These are phyloP conservation scores for Embiotoca jacksoni DNA, from an alignment of 2,113 vertebrate genomes.

Conservation along the genomic window DNA sequence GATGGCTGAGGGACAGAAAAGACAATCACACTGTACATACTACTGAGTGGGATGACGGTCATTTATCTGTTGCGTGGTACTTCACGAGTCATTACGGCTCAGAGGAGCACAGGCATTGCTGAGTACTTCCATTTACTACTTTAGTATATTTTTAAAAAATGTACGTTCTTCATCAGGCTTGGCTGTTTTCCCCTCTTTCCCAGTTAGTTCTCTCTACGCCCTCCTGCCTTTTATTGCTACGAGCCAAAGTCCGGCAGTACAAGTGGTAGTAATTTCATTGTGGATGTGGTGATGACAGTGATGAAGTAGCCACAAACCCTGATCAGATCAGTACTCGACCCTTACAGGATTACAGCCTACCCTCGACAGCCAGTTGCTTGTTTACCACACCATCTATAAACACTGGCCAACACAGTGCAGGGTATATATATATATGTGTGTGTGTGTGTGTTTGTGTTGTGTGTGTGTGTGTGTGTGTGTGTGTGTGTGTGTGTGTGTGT, in stretches of 20 bases:
- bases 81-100: slow-evolving; percentile 5
- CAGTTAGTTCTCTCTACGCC: background rate
- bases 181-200: background rate
- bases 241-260: slow-evolving; percentile 57
- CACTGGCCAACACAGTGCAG: slow-evolving; percentile 23
- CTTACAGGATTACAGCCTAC: slow-evolving; percentile 76
- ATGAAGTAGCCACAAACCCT: slow-evolving; percentile 74
- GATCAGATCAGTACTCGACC: slow-evolving; percentile 76
- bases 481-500: background rate
- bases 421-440: too few relatives aligned
- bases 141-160: slow-evolving; percentile 2
- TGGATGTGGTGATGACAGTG: slow-evolving; percentile 80
- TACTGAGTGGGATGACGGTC: slow-evolving; percentile 10
- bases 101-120: background rate
- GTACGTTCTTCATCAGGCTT: background rate
- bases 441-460: slow-evolving; percentile 21
- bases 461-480: background rate
- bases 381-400: slow-evolving; percentile 65
- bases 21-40: slow-evolving; percentile 30
- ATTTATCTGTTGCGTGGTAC: slow-evolving; percentile 41
- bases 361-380: slow-evolving; percentile 59
- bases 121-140: background rate
- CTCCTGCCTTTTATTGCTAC: slow-evolving; percentile 34
- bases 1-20: slow-evolving; percentile 44
- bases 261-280: slow-evolving; percentile 77